Base-by-base conservation (phyloP, 2,888 invertebrate genomes). In the Synanthedon myopaeformis region DNA sequence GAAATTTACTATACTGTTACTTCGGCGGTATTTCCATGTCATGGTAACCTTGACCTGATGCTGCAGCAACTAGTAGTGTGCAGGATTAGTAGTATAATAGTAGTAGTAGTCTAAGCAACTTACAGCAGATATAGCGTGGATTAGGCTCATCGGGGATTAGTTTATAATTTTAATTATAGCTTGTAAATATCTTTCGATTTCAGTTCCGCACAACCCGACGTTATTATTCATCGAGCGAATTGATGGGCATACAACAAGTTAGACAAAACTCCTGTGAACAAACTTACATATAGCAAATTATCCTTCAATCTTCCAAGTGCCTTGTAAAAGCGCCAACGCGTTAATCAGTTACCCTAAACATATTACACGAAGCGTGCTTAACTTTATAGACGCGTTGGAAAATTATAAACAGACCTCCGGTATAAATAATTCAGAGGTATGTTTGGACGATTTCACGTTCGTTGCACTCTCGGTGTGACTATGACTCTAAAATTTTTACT, bases 181-280 rank as follows among this genome's bases (percentile, higher is more conserved):
- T 49, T 14, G 13, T 49, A 17, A 49, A 17, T 23, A 17, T 49
- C 17, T 49, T 49, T 54, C 12, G 19, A 41, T 92, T 92, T 73
- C 93, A 94, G 90, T 93, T 93, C 83, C 91, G 93, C 71, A 93
- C 93, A 66, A 92, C 87, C 56, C 79, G 86, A 63, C 82, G 93
- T 66, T 94, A 93, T 90, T 93, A 93, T 89, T 93, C 94, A 67
- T 92, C 93, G 76, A 93, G 93, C 79, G 93, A 93, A 79, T 89
- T 94, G 70, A 90, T 90, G 78, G 91, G 91, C 74, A 91, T 91
- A 69, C 91, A 91, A 72, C 90, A 91, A 78, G 88, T 91, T 82
- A 90, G 93, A 70, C 93, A 94, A 84, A 93, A 93, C 81, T 93
- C 94, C 84, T 93, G 93, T 88, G 94, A 94, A 89, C 94, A 94